Conservation (phyloP, 92 coral and sea anemone genomes). For the Umimayanthus kanabou region DNA sequence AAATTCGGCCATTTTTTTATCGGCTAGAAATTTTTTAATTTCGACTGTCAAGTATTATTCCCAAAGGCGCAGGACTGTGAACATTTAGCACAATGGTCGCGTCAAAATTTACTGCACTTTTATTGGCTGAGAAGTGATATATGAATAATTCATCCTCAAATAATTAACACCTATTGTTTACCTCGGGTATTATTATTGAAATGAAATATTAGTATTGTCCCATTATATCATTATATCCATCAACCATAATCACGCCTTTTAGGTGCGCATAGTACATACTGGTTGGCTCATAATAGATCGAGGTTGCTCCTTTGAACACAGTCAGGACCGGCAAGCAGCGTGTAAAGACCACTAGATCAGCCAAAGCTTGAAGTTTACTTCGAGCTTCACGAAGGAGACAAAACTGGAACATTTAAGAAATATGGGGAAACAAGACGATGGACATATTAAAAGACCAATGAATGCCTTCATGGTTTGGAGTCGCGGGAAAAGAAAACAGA, state of each 20-base stretch:
- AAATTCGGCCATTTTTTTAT: conserved; percentile 28
- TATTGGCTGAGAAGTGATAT: conserved; percentile 81
- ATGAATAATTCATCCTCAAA: conserved; percentile 98
- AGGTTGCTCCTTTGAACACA: conserved; percentile 96
- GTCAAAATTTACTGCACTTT: conserved; percentile 65
- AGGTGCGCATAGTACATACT: conserved; percentile 76
- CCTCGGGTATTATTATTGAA: conserved; percentile 97
- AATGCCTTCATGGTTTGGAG: conserved; percentile 99
- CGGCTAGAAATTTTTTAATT: conserved; percentile 31
- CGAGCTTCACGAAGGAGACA: conserved; percentile 14
- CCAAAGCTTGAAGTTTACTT: conserved; percentile 16
- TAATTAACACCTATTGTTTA: conserved; percentile 99
- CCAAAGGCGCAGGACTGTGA: conserved; percentile 67
- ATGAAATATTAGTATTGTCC: conserved; percentile 99
- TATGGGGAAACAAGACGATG: conserved; percentile 99
- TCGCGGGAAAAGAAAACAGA: conserved; percentile 99
- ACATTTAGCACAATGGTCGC: conserved; percentile 63
- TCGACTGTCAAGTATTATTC: conserved; percentile 44
- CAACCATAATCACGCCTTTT: conserved; percentile 98
- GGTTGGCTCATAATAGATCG: conserved; percentile 77
- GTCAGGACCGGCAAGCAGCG: conserved; percentile 39
- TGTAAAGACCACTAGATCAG: conserved; percentile 46
- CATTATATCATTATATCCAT: conserved; percentile 98
- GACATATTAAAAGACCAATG: conserved; percentile 99
- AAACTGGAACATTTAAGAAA: conserved; percentile 24